A percentile compares a stretch with the other conserved stretches of the same genome.
Conservation (phyloP, 2,888 invertebrate species). For the Melanchra persicariae region DNA sequence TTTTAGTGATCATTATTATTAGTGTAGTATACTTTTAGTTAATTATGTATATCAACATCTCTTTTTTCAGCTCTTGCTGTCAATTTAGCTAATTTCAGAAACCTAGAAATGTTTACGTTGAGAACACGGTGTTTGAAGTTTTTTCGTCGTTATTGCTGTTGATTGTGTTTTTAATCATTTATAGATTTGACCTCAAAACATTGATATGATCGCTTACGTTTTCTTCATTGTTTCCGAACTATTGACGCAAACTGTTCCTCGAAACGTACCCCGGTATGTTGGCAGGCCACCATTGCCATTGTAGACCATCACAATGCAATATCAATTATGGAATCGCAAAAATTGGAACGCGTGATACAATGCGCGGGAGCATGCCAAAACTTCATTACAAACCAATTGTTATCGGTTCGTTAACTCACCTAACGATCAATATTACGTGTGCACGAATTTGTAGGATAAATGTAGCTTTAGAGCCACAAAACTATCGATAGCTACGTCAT, state of each 20-base stretch:
- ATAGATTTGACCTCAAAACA: constrained; percentile 20
- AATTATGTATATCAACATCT: constrained; percentile 23
- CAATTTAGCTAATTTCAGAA: constrained; percentile 18
- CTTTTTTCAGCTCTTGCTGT: constrained; percentile 11
- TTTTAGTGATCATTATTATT: constrained; percentile 23
- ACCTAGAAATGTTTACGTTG: not conserved
- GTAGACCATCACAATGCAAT: constrained; percentile 64
- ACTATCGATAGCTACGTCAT: constrained; percentile 40
- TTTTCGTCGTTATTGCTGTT: not conserved
- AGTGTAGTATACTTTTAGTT: constrained; percentile 35
- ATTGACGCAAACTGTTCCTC: constrained; percentile 60
- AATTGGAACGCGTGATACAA: constrained; percentile 77
- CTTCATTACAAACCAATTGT: constrained; percentile 64
- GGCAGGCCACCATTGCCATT: constrained; percentile 60
- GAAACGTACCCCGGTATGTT: constrained; percentile 58
- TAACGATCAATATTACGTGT: constrained; percentile 58
- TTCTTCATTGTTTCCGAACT: constrained; percentile 56
- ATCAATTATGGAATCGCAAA: constrained; percentile 71
- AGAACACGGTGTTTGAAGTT: not conserved
- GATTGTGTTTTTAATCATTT: not conserved
- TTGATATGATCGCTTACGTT: constrained; percentile 20
- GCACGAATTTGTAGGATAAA: constrained; percentile 37
- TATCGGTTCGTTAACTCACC: constrained; percentile 63
- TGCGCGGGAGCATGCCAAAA: constrained; percentile 78
- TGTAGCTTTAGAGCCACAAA: constrained; percentile 32